A percentile compares a stretch with the other conserved stretches of the same genome.
These are phyloP conservation scores for Cristatella mucedo DNA, from an alignment of 2,888 invertebrate genomes.

Conservation along the genomic window DNA sequence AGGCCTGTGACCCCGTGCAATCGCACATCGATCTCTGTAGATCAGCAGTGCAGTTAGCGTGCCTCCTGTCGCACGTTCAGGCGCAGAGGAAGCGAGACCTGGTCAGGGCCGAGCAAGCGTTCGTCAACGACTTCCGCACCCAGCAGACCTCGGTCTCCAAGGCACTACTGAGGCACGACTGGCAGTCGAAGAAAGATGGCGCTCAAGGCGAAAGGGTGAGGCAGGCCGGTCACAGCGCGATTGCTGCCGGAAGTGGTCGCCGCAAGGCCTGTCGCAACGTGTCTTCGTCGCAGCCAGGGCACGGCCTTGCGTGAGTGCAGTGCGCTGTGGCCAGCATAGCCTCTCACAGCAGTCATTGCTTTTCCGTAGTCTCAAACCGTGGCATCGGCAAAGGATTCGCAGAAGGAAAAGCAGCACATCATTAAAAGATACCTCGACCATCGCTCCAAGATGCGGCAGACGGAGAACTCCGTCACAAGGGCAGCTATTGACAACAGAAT, in stretches of 20 bases:
- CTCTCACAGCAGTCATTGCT: constrained; percentile 3
- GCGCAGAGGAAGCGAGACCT: too few relatives aligned
- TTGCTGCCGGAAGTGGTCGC: too few relatives aligned
- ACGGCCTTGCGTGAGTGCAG: neutral
- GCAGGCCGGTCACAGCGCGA: too few relatives aligned
- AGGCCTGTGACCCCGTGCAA: too few relatives aligned
- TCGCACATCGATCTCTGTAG: too few relatives aligned
- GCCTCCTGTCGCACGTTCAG: too few relatives aligned
- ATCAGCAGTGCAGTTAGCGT: too few relatives aligned
- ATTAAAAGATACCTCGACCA: constrained; percentile 32
- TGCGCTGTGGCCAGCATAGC: neutral
- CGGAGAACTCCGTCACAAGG: constrained; percentile 25
- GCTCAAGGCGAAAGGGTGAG: too few relatives aligned
- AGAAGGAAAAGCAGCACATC: constrained; percentile 25
- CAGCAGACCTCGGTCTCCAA: constrained; percentile 36
- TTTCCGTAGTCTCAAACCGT: constrained; percentile 16
- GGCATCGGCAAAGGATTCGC: constrained; percentile 16
- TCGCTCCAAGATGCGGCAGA: constrained; percentile 29
- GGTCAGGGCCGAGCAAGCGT: constrained; percentile 22
- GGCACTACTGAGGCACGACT: constrained; percentile 31
- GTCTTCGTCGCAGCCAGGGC: neutral
- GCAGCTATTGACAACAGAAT: constrained; percentile 27
- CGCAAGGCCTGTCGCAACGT: neutral
- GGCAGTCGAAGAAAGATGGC: constrained; percentile 25
- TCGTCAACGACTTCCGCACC: constrained; percentile 28